Evolutionary conservation across 2,888 invertebrate genomes (phyloP).

Genomic region (Erpobdella octoculata): DNA sequence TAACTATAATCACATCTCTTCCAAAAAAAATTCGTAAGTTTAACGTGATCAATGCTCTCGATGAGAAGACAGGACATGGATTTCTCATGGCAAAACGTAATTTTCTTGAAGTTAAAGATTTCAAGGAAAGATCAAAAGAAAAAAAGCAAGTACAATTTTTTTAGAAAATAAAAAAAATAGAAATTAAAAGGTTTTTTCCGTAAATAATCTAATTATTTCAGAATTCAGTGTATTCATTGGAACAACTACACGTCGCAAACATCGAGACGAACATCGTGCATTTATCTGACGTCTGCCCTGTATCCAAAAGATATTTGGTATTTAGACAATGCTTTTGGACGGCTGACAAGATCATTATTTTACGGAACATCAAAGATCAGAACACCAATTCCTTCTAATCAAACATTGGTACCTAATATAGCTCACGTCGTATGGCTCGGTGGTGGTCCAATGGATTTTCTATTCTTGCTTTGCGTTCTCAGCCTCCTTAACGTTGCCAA

Average conservation of each 20-base stretch:
- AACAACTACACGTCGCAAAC: background rate
- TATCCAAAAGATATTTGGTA: constrained; percentile 43
- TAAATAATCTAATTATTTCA: constrained; percentile 1
- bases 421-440: constrained; percentile 49
- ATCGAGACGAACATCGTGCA: constrained; percentile 25
- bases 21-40: constrained; percentile 29
- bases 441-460: constrained; percentile 42
- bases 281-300: constrained; percentile 26
- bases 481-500: constrained; percentile 43
- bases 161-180: background rate
- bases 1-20: constrained; percentile 35
- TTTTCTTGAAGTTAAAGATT: too few species aligned
- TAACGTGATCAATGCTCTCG: constrained; percentile 32
- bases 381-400: constrained; percentile 31
- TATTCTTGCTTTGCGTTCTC: constrained; percentile 46
- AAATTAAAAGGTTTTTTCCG: too few species aligned
- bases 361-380: constrained; percentile 40
- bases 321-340: constrained; percentile 37
- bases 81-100: constrained; percentile 31
- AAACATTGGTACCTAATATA: constrained; percentile 44
- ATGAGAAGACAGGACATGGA: constrained; percentile 22
- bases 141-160: background rate
- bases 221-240: constrained; percentile 16
- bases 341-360: constrained; percentile 38
- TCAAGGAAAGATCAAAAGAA: too few species aligned